phyloP scores from a whole-genome alignment of 1,140 invertebrate genomes.

The Drosophila sp. region DNA sequence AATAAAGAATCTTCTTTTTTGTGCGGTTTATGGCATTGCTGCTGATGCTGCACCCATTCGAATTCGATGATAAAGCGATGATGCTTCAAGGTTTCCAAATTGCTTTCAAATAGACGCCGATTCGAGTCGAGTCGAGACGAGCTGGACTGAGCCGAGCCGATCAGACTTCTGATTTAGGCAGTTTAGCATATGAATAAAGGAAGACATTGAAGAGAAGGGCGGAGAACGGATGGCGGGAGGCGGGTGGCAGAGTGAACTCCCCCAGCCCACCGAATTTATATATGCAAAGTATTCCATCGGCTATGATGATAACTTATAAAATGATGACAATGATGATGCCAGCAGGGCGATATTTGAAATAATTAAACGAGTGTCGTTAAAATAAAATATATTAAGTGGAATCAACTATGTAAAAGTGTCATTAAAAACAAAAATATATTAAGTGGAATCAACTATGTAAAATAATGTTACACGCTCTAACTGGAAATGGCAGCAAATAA shows the following conservation, averaged over 20 bases:
- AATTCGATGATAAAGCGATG: conserved; percentile 65
- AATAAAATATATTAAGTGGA: conserved; percentile 52
- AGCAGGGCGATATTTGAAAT: conserved; percentile 45
- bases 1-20: conserved; percentile 57
- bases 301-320: background rate
- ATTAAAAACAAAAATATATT: conserved; percentile 52
- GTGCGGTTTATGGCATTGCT: conserved; percentile 42
- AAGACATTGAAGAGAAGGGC: conserved; percentile 27
- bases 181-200: conserved; percentile 76
- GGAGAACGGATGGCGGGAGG: too few relatives aligned
- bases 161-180: conserved; percentile 65
- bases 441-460: conserved; percentile 66
- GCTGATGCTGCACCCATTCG: conserved; percentile 61
- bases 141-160: background rate
- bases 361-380: conserved; percentile 72
- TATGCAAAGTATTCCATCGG: conserved; percentile 61
- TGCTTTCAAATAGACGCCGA: conserved; percentile 67
- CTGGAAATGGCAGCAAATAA: conserved; percentile 72
- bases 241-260: background rate
- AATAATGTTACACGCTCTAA: conserved; percentile 71
- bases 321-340: conserved; percentile 45
- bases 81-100: conserved; percentile 63
- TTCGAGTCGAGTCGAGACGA: background rate
- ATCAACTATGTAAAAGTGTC: conserved; percentile 68
- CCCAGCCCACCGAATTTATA: conserved; percentile 41